Percentiles rank a stretch among this genome's conserved stretches.
Evolutionary conservation across 1,140 invertebrate species (phyloP).

Genomic region (Streblospio benedicti): DNA sequence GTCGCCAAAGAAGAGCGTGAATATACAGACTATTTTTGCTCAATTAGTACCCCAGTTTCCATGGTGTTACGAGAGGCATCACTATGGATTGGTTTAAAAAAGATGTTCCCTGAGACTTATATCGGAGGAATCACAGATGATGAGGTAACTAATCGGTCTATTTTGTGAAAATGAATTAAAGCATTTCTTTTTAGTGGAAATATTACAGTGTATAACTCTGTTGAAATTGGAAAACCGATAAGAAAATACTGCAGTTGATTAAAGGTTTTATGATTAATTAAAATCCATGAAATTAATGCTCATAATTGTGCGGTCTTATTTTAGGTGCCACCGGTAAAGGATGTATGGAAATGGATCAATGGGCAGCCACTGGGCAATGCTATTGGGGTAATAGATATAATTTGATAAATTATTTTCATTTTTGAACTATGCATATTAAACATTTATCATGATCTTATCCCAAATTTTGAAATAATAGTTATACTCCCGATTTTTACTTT

Average conservation of each 20-base stretch:
- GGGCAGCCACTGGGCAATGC: conserved; percentile 46
- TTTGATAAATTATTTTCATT: neutral
- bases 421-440: neutral
- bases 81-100: conserved; percentile 24
- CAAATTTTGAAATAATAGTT: neutral
- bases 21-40: conserved; percentile 14
- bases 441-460: neutral
- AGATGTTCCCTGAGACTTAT: conserved; percentile 25
- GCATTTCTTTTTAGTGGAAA: neutral
- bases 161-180: conserved; percentile 18
- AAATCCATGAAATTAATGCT: neutral
- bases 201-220: neutral
- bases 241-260: neutral
- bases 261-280: neutral
- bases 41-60: conserved; percentile 14
- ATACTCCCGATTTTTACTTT: neutral
- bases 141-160: conserved; percentile 30
- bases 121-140: conserved; percentile 29
- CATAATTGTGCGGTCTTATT: neutral
- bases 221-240: neutral
- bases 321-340: conserved; percentile 53
- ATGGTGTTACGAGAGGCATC: neutral
- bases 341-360: conserved; percentile 57
- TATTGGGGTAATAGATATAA: conserved; percentile 40
- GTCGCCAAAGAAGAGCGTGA: conserved; percentile 3